Base-by-base conservation (phyloP, 1,140 invertebrate species). In the Phocides pigmalion region DNA sequence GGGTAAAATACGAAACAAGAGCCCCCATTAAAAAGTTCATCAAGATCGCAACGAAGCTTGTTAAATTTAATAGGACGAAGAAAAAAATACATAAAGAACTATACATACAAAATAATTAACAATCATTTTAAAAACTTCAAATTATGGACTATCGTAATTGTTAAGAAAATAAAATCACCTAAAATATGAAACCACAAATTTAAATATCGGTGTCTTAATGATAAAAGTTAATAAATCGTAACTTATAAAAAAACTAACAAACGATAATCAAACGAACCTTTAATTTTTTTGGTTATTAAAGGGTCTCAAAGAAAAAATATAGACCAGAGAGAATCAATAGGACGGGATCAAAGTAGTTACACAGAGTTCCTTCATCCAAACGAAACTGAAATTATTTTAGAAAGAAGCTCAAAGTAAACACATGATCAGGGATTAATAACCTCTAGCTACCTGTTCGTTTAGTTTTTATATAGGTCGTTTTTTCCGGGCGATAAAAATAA, bases 401-500 rank as follows among this genome's bases (percentile, higher is more conserved):
- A 25, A 22, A 54, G 19, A 41, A n/a, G 37, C 14, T 42, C 17
- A 41, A 42, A 53, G 50, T 42, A 42, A 56, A 56, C 51, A 54
- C 20, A 54, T 46, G 49, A 47, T 44, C 16, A 37, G 41, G 25
- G 56, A 66, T 54, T 61, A 66, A 62, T 59, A 62, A 39, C 54
- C 46, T 56, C 37, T 15, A 19, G 49, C 39, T 61, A 66, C 49
- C 51, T 46, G 39, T 32, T 44, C 8, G 56, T 53, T 58, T 9
- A 16, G 47, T 66, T 62, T 62, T 62, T 62, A 51, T 47, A 37
- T 39, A 37, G 39, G 19, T 20, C 56, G 39, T 37, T 39, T 53
- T 50, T 71, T 64, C 66, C 66, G 64, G 46, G 49, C 41, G 46
- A 64, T 66, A 69, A 71, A 71, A 69, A 32, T 68, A 74, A 68